Base-by-base conservation (phyloP, 1,140 invertebrate species). In the Proctacanthus coquilletti region DNA sequence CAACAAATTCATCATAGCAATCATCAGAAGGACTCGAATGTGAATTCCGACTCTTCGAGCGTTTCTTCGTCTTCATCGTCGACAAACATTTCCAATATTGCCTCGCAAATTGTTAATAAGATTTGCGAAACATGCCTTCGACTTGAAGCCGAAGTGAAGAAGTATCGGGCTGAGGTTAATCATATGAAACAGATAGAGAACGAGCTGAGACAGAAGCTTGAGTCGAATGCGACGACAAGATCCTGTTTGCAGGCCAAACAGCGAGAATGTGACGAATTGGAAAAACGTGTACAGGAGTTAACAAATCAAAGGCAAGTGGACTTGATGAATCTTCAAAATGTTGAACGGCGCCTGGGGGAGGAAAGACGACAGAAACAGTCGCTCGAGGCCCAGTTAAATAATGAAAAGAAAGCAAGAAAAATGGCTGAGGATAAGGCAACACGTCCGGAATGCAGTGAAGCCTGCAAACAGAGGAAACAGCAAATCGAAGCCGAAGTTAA, bases 281-380 rank as follows among this genome's bases (percentile, higher is more conserved):
- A 60, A 30, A 60, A 60, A 39, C 53, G 80, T 61, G 55, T 84
- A 37, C 75, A 82, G 47, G 76, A 76, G 47, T 58, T 84, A 29
- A 70, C 75, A 21, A 74, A 71, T 40, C 70, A 72, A 27, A 71
- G 81, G 37, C 77, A 84, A 58, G 64, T 74, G 41, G 86, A 91
- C 49, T 84, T 84, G 59, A 75, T 84, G 46, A 72, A 73, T 33
- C 65, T 92, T 45, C 66, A 72, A 29, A 66, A 69, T 17, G 57
- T 84, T 42, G 88, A 95, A 60, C 75, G 84, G 44, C 73, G 81
- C 42, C 64, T 94, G 34, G 73, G 74, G 34, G 89, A 95, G 42
- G 89, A 94, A 59, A 68, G 82, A 20, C 77, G 84, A 48, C 68
- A 75, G 46, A 72, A 81, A 44, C 67, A 69, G 33, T 66, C 71